Percentiles rank a stretch among this genome's conserved stretches.
Evolutionary conservation across 2,113 vertebrate species (phyloP).

Genomic region (Colinus virginianus): DNA sequence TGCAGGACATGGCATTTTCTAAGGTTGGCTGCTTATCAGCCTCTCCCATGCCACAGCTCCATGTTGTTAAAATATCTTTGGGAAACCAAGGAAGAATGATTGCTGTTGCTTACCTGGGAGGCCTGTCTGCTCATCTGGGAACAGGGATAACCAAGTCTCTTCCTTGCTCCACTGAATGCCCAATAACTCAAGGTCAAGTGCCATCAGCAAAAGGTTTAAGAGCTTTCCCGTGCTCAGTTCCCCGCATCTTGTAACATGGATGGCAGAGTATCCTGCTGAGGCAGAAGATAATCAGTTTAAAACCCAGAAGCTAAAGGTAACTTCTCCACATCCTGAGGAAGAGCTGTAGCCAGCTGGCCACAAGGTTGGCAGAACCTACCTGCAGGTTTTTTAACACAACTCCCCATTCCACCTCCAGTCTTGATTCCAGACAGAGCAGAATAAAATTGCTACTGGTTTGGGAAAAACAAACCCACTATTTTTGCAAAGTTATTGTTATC

Average conservation of each 20-base stretch:
- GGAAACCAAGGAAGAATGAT: neutral
- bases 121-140: neutral
- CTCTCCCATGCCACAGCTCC: neutral
- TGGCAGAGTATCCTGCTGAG: neutral
- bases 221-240: neutral
- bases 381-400: neutral
- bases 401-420: neutral
- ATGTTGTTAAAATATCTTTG: neutral
- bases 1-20: neutral
- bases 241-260: neutral
- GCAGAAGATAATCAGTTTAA: neutral
- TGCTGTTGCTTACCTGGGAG: neutral
- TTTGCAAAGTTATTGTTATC: neutral
- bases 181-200: neutral
- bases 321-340: neutral
- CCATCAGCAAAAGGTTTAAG: neutral
- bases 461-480: neutral
- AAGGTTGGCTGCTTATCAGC: neutral
- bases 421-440: neutral
- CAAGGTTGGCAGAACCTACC: neutral
- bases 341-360: accelerated
- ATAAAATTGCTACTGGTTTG: neutral
- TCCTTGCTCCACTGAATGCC: neutral
- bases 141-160: accelerated
- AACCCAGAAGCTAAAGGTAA: neutral